A percentile compares a stretch with the other conserved stretches of the same genome.
phyloP scores from a whole-genome alignment of 2,797 vertebrate species.

The Nannoperca obscura region DNA sequence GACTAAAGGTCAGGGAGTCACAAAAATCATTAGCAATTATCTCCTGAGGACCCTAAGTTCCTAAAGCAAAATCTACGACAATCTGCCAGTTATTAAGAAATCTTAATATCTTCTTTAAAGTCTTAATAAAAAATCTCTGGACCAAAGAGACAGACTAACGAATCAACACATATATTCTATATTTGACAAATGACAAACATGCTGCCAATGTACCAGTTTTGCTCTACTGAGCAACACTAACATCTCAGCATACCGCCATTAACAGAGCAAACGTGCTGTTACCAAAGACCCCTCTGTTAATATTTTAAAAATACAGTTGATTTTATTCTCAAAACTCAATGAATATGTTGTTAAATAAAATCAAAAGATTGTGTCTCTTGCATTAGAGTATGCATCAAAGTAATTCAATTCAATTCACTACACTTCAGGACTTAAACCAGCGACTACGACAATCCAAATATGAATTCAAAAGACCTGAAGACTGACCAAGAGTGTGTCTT shows the following conservation, averaged over 20 bases:
- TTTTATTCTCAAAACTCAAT: too few relatives aligned
- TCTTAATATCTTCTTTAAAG: too few relatives aligned
- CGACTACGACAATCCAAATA: neutral
- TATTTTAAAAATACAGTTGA: too few relatives aligned
- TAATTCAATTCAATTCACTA: too few relatives aligned
- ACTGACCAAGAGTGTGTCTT: neutral
- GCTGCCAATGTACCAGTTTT: neutral
- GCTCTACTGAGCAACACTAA: neutral
- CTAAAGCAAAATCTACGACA: neutral
- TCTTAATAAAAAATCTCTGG: neutral
- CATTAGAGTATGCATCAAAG: too few relatives aligned
- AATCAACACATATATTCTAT: neutral
- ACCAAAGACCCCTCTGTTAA: too few relatives aligned
- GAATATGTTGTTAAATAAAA: too few relatives aligned
- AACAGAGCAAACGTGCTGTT: too few relatives aligned
- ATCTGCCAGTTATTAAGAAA: neutral
- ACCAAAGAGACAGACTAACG: neutral
- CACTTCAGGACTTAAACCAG: too few relatives aligned
- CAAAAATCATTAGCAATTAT: neutral
- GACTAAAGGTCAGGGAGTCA: neutral
- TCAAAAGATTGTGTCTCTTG: too few relatives aligned
- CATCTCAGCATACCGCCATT: too few relatives aligned
- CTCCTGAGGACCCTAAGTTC: neutral
- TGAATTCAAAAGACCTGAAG: neutral
- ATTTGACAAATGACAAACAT: neutral